Evolutionary conservation across 1,140 invertebrate genomes (phyloP).

Genomic region (Saccostrea cuccullata): DNA sequence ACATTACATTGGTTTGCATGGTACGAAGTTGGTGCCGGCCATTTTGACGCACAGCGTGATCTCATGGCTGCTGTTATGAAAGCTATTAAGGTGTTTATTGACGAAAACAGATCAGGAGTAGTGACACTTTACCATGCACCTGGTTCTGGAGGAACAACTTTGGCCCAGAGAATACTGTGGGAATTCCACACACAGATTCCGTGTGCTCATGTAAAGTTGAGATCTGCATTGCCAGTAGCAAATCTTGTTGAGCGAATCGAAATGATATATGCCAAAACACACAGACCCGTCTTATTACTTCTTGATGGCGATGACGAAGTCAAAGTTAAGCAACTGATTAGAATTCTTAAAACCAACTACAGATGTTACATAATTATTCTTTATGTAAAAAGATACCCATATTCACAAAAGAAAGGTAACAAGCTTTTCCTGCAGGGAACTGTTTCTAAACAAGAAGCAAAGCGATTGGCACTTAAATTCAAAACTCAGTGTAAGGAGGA

Average conservation of each 20-base stretch:
- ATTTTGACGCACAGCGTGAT: conserved; percentile 59
- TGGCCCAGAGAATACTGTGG: conserved; percentile 59
- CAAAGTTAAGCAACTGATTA: conserved; percentile 50
- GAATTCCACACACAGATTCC: conserved; percentile 52
- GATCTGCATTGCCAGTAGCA: conserved; percentile 1
- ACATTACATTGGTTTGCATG: conserved; percentile 62
- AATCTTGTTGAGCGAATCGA: conserved; percentile 38
- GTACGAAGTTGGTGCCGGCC: conserved; percentile 55
- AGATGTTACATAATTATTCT: conserved; percentile 52
- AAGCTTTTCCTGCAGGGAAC: conserved; percentile 41
- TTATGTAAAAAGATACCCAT: conserved; percentile 57
- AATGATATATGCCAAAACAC: conserved; percentile 54
- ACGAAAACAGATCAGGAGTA: conserved; percentile 45
- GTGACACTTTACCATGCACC: conserved; percentile 56
- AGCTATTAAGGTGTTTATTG: conserved; percentile 51
- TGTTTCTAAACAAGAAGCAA: conserved; percentile 50
- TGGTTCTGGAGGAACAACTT: conserved; percentile 59
- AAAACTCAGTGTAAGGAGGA: conserved; percentile 49
- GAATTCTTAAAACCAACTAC: conserved; percentile 26
- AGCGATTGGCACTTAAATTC: conserved; percentile 48
- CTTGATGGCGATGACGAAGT: conserved; percentile 66
- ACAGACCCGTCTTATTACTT: conserved; percentile 54
- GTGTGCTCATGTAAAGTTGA: conserved; percentile 51
- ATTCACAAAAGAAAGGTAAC: conserved; percentile 16
- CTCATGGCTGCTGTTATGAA: conserved; percentile 41